Evolutionary conservation across 2,888 invertebrate species (phyloP).

Genomic region (Dicycla oo): DNA sequence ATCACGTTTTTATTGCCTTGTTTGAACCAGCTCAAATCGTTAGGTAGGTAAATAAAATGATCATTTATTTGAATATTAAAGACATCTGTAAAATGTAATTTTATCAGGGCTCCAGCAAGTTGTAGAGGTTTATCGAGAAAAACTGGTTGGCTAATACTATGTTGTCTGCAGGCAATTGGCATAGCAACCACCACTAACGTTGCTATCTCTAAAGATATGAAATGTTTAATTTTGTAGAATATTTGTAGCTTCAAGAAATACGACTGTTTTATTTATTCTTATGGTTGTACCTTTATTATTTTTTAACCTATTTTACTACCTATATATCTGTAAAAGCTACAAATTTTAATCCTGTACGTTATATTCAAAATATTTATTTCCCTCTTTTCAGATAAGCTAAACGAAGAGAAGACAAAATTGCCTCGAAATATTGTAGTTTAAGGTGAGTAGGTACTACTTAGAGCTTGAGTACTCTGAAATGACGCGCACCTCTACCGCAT

Average conservation of each 20-base stretch:
- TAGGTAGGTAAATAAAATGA: conserved; percentile 6
- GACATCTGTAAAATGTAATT: conserved; percentile 10
- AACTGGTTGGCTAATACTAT: conserved; percentile 41
- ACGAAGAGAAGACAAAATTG: conserved; percentile 59
- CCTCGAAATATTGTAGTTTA: conserved; percentile 65
- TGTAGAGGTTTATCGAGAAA: conserved; percentile 31
- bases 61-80: conserved; percentile 34
- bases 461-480: too few species aligned
- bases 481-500: too few species aligned
- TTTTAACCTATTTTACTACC: neutral
- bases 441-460: conserved; percentile 54
- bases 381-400: conserved; percentile 67
- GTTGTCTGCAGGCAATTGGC: conserved; percentile 23
- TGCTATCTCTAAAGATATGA: conserved; percentile 16
- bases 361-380: conserved; percentile 4
- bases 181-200: conserved; percentile 30
- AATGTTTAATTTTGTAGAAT: neutral
- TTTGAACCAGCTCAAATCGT: conserved; percentile 12
- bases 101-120: conserved; percentile 11
- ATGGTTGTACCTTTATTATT: neutral
- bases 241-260: conserved; percentile 7
- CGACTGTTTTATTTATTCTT: neutral
- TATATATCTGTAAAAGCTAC: neutral
- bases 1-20: conserved; percentile 23
- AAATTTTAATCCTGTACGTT: neutral